Evolutionary conservation across 2,113 vertebrate genomes (phyloP), one percentile per base, ranked within the genome.

Genomic region (Choloepus hoffmanni): DNA sequence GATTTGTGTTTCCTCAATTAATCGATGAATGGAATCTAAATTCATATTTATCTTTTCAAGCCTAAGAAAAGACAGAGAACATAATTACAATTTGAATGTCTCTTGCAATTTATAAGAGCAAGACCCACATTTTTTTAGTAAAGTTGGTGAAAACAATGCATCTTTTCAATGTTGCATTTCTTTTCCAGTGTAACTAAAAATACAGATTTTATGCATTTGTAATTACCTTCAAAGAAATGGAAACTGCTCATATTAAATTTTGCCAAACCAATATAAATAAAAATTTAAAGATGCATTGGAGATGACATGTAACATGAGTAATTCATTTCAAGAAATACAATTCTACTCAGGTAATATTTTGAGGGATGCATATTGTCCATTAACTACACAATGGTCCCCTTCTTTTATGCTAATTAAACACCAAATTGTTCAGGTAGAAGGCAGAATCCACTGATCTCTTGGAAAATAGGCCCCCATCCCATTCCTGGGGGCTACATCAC

Each of bases 1-100:
- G 85, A 53, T 1, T 4, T 96, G 77, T 0, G 13, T 90, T 55
- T 98, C 96, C 92, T 98, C 98, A 63, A 96, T 96, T 81, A 95
- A 40, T 45, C 83, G 97, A 70, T 97, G 96, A 88, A 96, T 6
- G 1, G 93, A 97, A 33, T 90, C 91, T 58, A 97, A 93, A 95
- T 97, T 97, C 53, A 92, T 97, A 5, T 33, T 96, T 94, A 50
- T 77, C 65, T 88, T 68, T 73, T 95, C 33, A 63, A 55, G 48
- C 95, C 98, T 98, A 85, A 65, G 92, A 96, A 95, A 84, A 96
- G 28, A 95, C 5, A 96, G 81, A 93, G 28, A 94, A 76, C 4
- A 76, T 16, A 70, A 86, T 55, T 16, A 24, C 10, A 55, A 45
- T 79, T 36, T 63, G 63, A 48, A 81, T 88, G 72, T 74, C 12